Conservation (phyloP, 2,888 invertebrate species). For the Scaeva pyrastri region DNA sequence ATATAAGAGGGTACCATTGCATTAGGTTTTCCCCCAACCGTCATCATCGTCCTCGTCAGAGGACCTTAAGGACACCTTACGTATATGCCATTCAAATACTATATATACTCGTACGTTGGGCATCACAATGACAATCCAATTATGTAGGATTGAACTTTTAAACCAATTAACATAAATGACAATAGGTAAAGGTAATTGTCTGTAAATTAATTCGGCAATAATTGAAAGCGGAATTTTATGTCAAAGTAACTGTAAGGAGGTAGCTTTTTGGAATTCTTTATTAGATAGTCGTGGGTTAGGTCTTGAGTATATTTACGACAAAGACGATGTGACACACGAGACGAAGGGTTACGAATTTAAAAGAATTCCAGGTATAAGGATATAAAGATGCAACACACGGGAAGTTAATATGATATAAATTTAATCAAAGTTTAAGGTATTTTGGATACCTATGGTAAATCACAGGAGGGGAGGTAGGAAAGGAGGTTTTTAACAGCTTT, state of each 20-base stretch:
- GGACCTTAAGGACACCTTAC: background rate
- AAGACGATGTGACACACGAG: too few species aligned
- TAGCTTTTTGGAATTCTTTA: background rate
- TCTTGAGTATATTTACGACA: too few species aligned
- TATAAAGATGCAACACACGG: background rate
- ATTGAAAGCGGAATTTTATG: slow-evolving; percentile 28
- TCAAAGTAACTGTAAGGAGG: background rate
- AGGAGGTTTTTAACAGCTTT: background rate
- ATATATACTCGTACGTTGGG: background rate
- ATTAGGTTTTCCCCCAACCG: slow-evolving; percentile 32
- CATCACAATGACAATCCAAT: slow-evolving; percentile 67
- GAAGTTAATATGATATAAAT: background rate
- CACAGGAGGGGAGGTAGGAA: background rate
- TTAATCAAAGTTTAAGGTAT: background rate
- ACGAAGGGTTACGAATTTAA: background rate
- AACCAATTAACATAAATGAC: slow-evolving; percentile 57
- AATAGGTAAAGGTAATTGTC: slow-evolving; percentile 50
- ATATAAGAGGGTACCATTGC: slow-evolving; percentile 45
- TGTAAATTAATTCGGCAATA: slow-evolving; percentile 6
- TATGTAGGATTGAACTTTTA: slow-evolving; percentile 69
- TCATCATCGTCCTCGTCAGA: too few species aligned
- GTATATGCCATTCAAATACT: slow-evolving; percentile 24
- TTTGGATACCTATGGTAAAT: too few species aligned
- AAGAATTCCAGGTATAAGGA: background rate
- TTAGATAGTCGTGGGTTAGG: too few species aligned